Base-by-base conservation (phyloP, 2,888 invertebrate genomes). In the Poecilus cupreus region DNA sequence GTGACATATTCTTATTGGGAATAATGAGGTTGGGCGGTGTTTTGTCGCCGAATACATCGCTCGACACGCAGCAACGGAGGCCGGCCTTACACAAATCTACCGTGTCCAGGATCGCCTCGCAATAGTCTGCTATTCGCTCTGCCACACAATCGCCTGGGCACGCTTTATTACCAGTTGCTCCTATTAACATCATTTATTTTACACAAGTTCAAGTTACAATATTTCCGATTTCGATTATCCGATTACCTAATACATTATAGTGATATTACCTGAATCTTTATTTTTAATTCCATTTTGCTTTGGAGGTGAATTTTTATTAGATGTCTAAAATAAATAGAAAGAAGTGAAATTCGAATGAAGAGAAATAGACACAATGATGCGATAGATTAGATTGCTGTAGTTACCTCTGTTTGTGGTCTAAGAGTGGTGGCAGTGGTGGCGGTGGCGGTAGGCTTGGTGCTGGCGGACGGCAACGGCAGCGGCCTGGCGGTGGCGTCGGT, bases 101-200 rank as follows among this genome's bases (percentile, higher is more conserved):
- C 1, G 94, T 92, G 72, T 94, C 94, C 72, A 96, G 89, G 84
- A 96, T 95, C 0, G 96, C 96, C 86, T 96, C 96, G 87, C 97
- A 97, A 88, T 97, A 97, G 86, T 94, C 94, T 0, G 96, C 94
- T 82, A 97, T 93, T 22, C 94, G 91, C 75, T 95, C 94, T 20
- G 95, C 94, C 79, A 97, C 96, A 87, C 97, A 97, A 5, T 96
- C 94, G 2, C 97, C 96, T 0, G 94, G 93, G 85, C 97, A 97
- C 86, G 87, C 86, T 83, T 87, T 92, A 20, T 32, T 32, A 32
- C 32, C 4, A 8, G 32, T 32, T 3, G 6, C 32, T 46, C n/a
- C 24, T 26, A 80, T 84, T 46, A 57, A 79, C 60, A 32, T 32
- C 5, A 32, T 32, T 32, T 0, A 32, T 3, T 64, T 1, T 13